Percentiles rank a stretch among this genome's conserved stretches.
phyloP scores from a whole-genome alignment of 2,888 invertebrate genomes.

The Drosophila setosimentum region DNA sequence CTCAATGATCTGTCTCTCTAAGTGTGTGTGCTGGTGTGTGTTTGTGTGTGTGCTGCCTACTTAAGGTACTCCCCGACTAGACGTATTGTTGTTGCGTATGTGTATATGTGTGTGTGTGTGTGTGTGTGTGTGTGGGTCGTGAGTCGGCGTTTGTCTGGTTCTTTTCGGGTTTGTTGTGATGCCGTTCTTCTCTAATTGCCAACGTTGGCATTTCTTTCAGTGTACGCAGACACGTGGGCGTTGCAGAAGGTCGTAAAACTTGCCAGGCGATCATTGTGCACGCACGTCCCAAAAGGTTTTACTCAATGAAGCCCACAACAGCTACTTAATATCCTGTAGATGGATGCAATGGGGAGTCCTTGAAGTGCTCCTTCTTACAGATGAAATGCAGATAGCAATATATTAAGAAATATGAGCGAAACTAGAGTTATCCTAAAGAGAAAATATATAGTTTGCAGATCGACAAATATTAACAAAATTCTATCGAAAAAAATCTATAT shows the following conservation, averaged over 20 bases:
- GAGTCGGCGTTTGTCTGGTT: slow-evolving; percentile 63
- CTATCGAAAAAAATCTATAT: background rate
- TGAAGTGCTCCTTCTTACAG: background rate
- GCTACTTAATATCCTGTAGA: slow-evolving; percentile 44
- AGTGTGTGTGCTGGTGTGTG: slow-evolving; percentile 6
- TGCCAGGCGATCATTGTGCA: slow-evolving; percentile 67
- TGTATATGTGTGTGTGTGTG: slow-evolving; percentile 46
- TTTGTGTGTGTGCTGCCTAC: slow-evolving; percentile 45
- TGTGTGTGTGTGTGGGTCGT: slow-evolving; percentile 68
- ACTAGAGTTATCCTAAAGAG: background rate
- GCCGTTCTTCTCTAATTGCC: slow-evolving; percentile 62
- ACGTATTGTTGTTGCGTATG: slow-evolving; percentile 15
- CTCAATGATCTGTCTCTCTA: slow-evolving; percentile 2
- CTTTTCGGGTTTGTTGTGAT: slow-evolving; percentile 16
- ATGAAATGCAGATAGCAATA: background rate
- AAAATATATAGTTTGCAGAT: background rate
- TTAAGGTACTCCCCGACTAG: slow-evolving; percentile 34
- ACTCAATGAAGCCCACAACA: slow-evolving; percentile 67
- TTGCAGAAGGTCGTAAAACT: slow-evolving; percentile 77
- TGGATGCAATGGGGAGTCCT: background rate
- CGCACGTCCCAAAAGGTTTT: slow-evolving; percentile 73
- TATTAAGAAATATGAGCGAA: background rate
- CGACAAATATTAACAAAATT: background rate
- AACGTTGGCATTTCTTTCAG: slow-evolving; percentile 61
- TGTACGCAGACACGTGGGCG: slow-evolving; percentile 72